Base-by-base conservation (phyloP, 1,140 invertebrate species). In the Diorhabda sublineata region DNA sequence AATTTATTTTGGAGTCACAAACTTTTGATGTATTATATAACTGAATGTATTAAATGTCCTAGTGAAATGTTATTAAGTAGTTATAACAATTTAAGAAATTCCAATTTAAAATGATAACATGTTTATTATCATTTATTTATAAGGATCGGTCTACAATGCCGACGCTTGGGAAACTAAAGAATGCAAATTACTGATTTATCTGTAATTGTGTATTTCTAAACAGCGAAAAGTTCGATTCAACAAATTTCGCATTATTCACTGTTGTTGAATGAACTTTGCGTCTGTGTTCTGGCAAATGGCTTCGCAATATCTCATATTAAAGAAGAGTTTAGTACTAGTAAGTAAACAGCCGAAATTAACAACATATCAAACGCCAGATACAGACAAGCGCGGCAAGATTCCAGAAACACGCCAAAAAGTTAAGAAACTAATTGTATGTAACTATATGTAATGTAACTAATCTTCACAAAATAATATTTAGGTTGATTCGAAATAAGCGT, bases 301-400 rank as follows among this genome's bases (percentile, higher is more conserved):
- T 68, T 63, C 67, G 67, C 71, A 70, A 68, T 58, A 71, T 69
- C 71, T 70, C 65, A 58, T 61, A 59, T 68, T 45, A 65, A 65
- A 56, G 3, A 47, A 57, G 2, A 52, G 3, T n/a, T 52, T 52
- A 52, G 47, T 52, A 52, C 47, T 52, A 52, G 47, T 52, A 52
- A 52, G 47, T 52, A 52, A 52, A 52, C n/a, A 52, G 47, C 47
- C 47, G 47, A 52, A 52, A 52, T 8, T 52, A 74, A 69, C 74
- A 71, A 78, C 76, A 78, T 78, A 78, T 78, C 76, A 74, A 42
- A 43, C 59, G 68, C 68, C 64, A 66, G 61, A 64, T 63, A 63
- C 70, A 66, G 67, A 44, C 64, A 11, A 45, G 67, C 64, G 65
- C 58, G 67, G 67, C 63, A 44, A 58, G 59, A 69, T 26, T 26